Conservation (phyloP, 2,888 invertebrate species). For the Drosophila putrida region DNA sequence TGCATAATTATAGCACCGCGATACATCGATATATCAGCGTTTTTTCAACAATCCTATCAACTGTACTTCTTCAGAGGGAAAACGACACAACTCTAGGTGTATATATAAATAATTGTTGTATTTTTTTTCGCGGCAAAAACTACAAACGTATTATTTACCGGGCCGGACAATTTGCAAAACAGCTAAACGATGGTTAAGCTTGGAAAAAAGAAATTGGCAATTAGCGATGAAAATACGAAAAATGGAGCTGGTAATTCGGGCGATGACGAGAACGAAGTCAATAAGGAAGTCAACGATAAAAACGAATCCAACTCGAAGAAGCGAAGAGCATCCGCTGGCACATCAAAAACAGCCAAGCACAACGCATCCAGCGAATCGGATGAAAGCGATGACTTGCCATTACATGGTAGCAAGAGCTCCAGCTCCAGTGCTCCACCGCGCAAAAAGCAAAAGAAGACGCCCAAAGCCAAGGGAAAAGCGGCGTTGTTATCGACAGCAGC, state of each 20-base stretch:
- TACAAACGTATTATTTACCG: constrained; percentile 1
- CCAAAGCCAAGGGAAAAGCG: constrained; percentile 34
- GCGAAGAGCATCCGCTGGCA: constrained; percentile 8
- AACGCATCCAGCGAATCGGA: constrained; percentile 32
- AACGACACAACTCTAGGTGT: constrained; percentile 14
- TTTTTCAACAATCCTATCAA: background rate
- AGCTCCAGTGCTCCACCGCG: constrained; percentile 75
- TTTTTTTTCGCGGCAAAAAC: constrained; percentile 56
- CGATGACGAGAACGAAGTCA: constrained; percentile 36
- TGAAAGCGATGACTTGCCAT: constrained; percentile 76
- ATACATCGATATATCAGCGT: no score
- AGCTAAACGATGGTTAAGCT: constrained; percentile 76
- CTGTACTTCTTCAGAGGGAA: constrained; percentile 1
- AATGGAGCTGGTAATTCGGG: constrained; percentile 46
- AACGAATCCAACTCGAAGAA: constrained; percentile 45
- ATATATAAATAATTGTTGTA: constrained; percentile 29
- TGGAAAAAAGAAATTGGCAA: constrained; percentile 81
- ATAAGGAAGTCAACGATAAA: constrained; percentile 36
- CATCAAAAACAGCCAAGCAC: background rate
- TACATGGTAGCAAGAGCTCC: constrained; percentile 79
- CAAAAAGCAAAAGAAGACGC: constrained; percentile 55
- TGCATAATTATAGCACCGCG: background rate
- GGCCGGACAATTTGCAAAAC: background rate
- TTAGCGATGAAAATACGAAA: constrained; percentile 72
- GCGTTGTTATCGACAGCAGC: background rate